Evolutionary conservation across 2,113 vertebrate genomes (phyloP).

Genomic region (Etheostoma spectabile): DNA sequence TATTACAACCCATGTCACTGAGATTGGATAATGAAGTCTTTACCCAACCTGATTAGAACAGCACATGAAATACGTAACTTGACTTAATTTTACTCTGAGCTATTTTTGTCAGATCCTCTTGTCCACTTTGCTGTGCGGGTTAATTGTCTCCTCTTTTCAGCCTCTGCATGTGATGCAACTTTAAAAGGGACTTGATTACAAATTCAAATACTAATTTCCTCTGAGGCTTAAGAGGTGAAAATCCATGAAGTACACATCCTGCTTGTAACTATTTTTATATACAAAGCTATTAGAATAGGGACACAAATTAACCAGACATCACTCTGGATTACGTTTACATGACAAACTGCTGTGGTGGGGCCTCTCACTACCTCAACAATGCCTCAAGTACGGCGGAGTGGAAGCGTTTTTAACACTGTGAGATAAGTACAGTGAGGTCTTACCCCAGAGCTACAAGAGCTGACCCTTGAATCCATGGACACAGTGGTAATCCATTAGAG

Average conservation of each 20-base stretch:
- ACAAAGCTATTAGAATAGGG: slow-evolving; percentile 77
- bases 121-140: slow-evolving; percentile 78
- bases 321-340: slow-evolving; percentile 80
- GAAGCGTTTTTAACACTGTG: slow-evolving; percentile 47
- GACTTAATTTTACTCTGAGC: slow-evolving; percentile 72
- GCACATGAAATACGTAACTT: slow-evolving; percentile 73
- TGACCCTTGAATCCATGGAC: slow-evolving; percentile 61
- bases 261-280: slow-evolving; percentile 78
- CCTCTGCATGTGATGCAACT: slow-evolving; percentile 71
- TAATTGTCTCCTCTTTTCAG: slow-evolving; percentile 79
- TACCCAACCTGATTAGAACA: slow-evolving; percentile 47
- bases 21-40: slow-evolving; percentile 48
- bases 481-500: slow-evolving; percentile 64
- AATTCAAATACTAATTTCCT: slow-evolving; percentile 82
- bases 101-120: slow-evolving; percentile 74
- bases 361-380: slow-evolving; percentile 20
- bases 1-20: slow-evolving; percentile 25
- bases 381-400: slow-evolving; percentile 16
- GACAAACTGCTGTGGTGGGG: slow-evolving; percentile 62
- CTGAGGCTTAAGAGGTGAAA: slow-evolving; percentile 70
- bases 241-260: slow-evolving; percentile 68
- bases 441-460: slow-evolving; percentile 41
- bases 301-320: slow-evolving; percentile 83
- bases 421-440: slow-evolving; percentile 46
- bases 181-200: slow-evolving; percentile 81